Base-by-base conservation (phyloP, 2,888 invertebrate species). In the Cephus sareptanus region DNA sequence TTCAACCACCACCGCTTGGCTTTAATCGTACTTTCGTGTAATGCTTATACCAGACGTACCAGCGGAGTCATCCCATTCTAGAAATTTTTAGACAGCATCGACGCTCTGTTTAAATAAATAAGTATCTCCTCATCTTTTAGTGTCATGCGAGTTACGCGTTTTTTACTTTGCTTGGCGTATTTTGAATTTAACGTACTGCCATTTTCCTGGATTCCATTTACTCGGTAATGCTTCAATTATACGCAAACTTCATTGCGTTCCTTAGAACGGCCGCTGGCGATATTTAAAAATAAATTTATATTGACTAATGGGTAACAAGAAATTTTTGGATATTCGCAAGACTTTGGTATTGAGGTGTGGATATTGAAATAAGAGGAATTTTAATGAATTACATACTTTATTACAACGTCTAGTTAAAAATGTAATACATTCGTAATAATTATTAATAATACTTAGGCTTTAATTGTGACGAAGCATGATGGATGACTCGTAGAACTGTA, bases 401-500 rank as follows among this genome's bases (percentile, higher is more conserved):
- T 56, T 71, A 30, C 34, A 74, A 31, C n/a, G 34, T 33, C 34
- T 78, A 75, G 78, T 75, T 78, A 78, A 76, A 78, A 78, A 87
- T 87, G 85, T 87, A 85, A 85, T 86, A 84, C 82, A 83, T 84
- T 79, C 82, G 75, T 78, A 82, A 37, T 81, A 79, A 78, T 82
- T 82, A 77, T 80, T 78, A 80, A 82, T 76, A 83, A 73, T 81
- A 79, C 77, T 77, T 83, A 86, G 76, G 35, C 69, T 76, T 69
- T 23, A 76, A 77, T 73, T 76, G 71, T 79, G 37, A 56, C 40
- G 23, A 56, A 23, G 40, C 40, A 56, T 23, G 40, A 56, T 15
- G 23, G 9, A 56, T 23, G 40, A 56, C 40, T 40, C 40, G 40
- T 40, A 40, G 23, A 6, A 23, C 2, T 56, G 6, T 56, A 56